A percentile compares a stretch with the other conserved stretches of the same genome.
phyloP scores from a whole-genome alignment of 1,140 invertebrate species.

The Eciton burchellii region DNA sequence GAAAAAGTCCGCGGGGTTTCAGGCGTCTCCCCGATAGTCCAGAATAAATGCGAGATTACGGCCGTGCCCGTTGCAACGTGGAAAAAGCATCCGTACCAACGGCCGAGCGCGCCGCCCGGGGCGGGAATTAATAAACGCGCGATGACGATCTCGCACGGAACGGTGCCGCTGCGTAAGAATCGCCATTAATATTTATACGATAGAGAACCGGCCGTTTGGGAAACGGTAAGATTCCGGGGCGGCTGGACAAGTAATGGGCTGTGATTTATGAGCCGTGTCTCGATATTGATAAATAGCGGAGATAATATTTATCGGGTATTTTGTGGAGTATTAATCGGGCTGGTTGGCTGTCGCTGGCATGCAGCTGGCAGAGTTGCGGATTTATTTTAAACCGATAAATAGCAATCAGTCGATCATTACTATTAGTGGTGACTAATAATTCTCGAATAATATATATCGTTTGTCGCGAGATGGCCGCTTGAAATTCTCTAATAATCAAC shows the following conservation, averaged over 20 bases:
- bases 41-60: conserved; percentile 51
- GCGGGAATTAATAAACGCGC: conserved; percentile 47
- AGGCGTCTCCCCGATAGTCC: conserved; percentile 41
- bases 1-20: conserved; percentile 50
- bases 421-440: neutral
- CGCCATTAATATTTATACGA: conserved; percentile 52
- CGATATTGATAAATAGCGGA: conserved; percentile 23
- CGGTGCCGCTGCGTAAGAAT: conserved; percentile 36
- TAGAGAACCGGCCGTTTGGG: conserved; percentile 22
- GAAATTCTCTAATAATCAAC: too few species aligned
- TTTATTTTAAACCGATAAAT: neutral
- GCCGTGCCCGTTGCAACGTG: conserved; percentile 14
- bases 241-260: conserved; percentile 22
- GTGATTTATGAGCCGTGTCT: conserved; percentile 22
- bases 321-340: neutral
- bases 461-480: too few species aligned
- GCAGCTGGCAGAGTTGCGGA: neutral
- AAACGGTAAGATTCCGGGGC: conserved; percentile 20
- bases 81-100: conserved; percentile 25
- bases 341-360: neutral
- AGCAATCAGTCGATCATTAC: neutral
- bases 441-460: neutral
- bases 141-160: conserved; percentile 39
- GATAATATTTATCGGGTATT: conserved; percentile 16
- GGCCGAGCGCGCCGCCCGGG: conserved; percentile 7